phyloP scores from a whole-genome alignment of 2,888 invertebrate genomes.

The Xanthorhoe spadicearia region DNA sequence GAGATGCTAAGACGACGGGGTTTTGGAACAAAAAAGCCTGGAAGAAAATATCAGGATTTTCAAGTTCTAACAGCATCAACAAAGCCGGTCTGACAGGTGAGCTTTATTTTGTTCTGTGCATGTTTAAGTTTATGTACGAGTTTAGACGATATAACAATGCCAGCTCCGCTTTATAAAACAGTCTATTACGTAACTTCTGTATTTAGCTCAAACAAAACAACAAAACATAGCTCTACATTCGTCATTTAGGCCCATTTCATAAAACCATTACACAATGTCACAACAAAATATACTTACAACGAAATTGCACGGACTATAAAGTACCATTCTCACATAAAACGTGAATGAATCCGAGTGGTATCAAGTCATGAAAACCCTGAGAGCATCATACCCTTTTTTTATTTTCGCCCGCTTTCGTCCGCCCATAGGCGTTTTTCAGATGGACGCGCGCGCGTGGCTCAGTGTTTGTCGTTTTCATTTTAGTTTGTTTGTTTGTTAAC shows the following conservation, averaged over 20 bases:
- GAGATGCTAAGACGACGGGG: constrained; percentile 80
- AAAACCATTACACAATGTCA: constrained; percentile 53
- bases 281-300: constrained; percentile 52
- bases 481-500: constrained; percentile 79
- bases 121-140: constrained; percentile 27
- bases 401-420: constrained; percentile 76
- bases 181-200: constrained; percentile 55
- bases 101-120: constrained; percentile 53
- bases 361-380: constrained; percentile 74
- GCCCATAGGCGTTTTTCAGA: constrained; percentile 80
- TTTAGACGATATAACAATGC: constrained; percentile 30
- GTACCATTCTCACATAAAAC: constrained; percentile 69
- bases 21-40: constrained; percentile 92
- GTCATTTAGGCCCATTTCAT: constrained; percentile 55
- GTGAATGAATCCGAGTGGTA: constrained; percentile 71
- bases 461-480: constrained; percentile 71
- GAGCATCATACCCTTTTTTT: constrained; percentile 70
- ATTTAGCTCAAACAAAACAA: constrained; percentile 70
- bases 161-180: constrained; percentile 40
- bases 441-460: constrained; percentile 79
- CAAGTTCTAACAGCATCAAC: constrained; percentile 88
- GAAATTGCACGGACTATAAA: constrained; percentile 60
- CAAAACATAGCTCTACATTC: constrained; percentile 51
- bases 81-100: constrained; percentile 88
- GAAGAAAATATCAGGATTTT: constrained; percentile 91